A percentile compares a stretch with the other conserved stretches of the same genome.
These are phyloP conservation scores for Anneissia japonica DNA, from an alignment of 35 echinoderm and acorn worm species.

Conservation along the genomic window DNA sequence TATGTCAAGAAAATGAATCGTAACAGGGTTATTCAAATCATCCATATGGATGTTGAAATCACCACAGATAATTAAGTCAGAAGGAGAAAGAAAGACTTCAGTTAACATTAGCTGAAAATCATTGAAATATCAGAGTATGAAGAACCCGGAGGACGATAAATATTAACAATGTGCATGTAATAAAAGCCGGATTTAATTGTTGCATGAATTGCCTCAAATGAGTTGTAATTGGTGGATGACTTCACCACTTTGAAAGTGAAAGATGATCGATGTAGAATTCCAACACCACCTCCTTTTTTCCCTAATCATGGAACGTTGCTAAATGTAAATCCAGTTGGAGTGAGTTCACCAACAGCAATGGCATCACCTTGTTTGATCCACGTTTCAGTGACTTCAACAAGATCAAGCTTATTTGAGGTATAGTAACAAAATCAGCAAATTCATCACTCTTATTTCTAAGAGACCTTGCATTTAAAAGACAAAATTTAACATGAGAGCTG, in stretches of 20 bases:
- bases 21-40: neutral
- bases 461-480: slow-evolving; percentile 8
- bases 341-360: slow-evolving; percentile 1
- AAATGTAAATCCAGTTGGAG: slow-evolving; percentile 13
- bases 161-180: slow-evolving; percentile 12
- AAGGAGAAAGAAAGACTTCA: slow-evolving; percentile 41
- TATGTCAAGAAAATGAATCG: neutral
- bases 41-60: slow-evolving; percentile 71
- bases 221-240: neutral
- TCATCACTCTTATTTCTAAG: slow-evolving; percentile 1
- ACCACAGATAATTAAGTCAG: slow-evolving; percentile 50
- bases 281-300: slow-evolving; percentile 21
- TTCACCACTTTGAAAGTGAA: neutral
- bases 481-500: too few species aligned
- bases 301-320: neutral
- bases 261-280: slow-evolving; percentile 20
- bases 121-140: slow-evolving; percentile 15
- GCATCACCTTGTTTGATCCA: slow-evolving; percentile 4
- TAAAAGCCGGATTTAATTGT: neutral
- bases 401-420: neutral
- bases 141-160: slow-evolving; percentile 6
- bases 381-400: slow-evolving; percentile 17
- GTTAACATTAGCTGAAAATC: slow-evolving; percentile 43
- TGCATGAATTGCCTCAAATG: slow-evolving; percentile 32
- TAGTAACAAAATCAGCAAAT: slow-evolving; percentile 28